Base-by-base conservation (phyloP, 2,888 invertebrate genomes). In the Dryocosmus kuriphilus region DNA sequence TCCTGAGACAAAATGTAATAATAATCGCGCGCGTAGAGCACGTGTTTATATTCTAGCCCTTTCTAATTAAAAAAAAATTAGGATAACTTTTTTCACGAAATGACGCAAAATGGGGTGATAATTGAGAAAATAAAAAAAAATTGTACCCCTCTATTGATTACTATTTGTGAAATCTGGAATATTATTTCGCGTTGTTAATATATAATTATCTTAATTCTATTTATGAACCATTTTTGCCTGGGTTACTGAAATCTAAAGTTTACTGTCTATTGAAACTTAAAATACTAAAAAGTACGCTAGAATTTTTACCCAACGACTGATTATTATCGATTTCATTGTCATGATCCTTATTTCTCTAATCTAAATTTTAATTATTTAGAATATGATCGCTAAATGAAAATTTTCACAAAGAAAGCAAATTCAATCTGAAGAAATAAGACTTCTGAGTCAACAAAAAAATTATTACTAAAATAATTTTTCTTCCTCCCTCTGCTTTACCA, bases 401-500 rank as follows among this genome's bases (percentile, higher is more conserved):
- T 30, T 71, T 30, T 71, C 27, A 46, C 51, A 9, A n/a, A 51
- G 51, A 30, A 14, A 57, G 57, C 57, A 24, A 24, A 51, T 19
- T 46, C 30, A 16, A 24, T 71, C n/a, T 32, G 9, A 46, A 51
- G n/a, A 71, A 51, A 67, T 65, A 14, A 41, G 19, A 51, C n/a
- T 51, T 11, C 46, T 65, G 4, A 11, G 30, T 51, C 46, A 51
- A 5, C 19, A 51, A 30, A 51, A 11, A 22, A 3, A n/a, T 71
- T 51, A 7, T 14, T 19, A 51, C 6, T 71, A 14, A 71, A 71
- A 51, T 71, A 1, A 30, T 71, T 41, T 38, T 24, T 41, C 38
- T 67, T 22, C 27, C 41, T 67, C 65, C 41, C 27, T 71, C 46
- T 46, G 24, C 51, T 27, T 51, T 8, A 71, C 19, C 27, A 71